phyloP scores from a whole-genome alignment of 2,113 vertebrate genomes.

The Sakesphorus luctuosus region DNA sequence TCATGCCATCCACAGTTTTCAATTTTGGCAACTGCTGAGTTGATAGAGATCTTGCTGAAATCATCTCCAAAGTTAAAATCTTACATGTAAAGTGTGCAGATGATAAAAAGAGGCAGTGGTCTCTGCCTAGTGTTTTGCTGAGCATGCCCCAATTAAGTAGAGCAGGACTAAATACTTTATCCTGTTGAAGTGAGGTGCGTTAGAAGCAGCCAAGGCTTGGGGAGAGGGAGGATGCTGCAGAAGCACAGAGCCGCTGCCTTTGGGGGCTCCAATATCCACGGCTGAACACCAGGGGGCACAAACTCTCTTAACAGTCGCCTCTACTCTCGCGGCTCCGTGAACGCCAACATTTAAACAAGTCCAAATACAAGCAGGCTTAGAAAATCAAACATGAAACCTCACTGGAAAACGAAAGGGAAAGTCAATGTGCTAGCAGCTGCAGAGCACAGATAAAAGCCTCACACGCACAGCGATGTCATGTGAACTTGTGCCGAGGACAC shows the following conservation, averaged over 20 bases:
- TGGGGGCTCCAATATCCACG: not conserved
- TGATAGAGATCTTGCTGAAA: not conserved
- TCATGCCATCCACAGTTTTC: not conserved
- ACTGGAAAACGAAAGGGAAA: not conserved
- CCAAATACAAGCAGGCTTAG: not conserved
- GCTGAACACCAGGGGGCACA: constrained; percentile 63
- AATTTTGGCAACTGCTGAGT: not conserved
- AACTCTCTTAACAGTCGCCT: not conserved
- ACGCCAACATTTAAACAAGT: not conserved
- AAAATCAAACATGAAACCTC: not conserved
- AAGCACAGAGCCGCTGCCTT: not conserved
- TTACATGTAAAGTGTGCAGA: not conserved
- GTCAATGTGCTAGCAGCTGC: not conserved
- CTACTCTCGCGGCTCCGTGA: not conserved
- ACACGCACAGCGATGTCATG: accelerated
- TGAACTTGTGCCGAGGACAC: not conserved
- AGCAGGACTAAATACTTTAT: not conserved
- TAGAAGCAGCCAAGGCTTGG: not conserved
- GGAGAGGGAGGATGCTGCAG: not conserved
- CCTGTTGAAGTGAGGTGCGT: not conserved
- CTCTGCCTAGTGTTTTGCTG: not conserved
- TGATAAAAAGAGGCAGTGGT: not conserved
- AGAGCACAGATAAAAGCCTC: not conserved
- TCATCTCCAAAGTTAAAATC: not conserved
- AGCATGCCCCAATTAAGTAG: not conserved